These are phyloP conservation scores for Anas platyrhynchos DNA, from an alignment of 2,113 vertebrate species.

Conservation along the genomic window DNA sequence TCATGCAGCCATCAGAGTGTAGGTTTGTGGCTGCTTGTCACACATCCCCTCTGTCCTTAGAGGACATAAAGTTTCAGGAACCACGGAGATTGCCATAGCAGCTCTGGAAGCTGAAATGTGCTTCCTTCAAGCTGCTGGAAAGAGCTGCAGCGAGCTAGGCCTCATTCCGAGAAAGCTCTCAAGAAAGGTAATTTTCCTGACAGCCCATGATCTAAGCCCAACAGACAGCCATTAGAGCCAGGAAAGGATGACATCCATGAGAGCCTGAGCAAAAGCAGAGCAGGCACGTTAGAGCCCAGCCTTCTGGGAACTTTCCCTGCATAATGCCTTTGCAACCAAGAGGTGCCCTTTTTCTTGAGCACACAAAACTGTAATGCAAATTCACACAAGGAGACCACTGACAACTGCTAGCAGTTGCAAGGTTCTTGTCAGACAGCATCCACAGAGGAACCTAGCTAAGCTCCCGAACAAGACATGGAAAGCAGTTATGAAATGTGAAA, in stretches of 20 bases:
- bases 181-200: neutral
- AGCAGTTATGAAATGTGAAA: neutral
- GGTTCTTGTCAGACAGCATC: neutral
- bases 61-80: neutral
- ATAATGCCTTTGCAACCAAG: neutral
- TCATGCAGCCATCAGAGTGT: neutral
- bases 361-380: fast-evolving
- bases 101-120: neutral
- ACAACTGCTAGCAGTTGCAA: neutral
- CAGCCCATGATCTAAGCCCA: neutral
- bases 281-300: neutral
- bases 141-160: neutral
- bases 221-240: neutral
- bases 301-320: neutral
- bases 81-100: fast-evolving
- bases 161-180: neutral
- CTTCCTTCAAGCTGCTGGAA: neutral
- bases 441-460: neutral
- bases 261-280: neutral
- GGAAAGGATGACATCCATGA: neutral
- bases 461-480: neutral
- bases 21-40: neutral
- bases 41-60: too few species aligned
- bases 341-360: neutral
- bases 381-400: neutral